Percentiles rank a stretch among this genome's conserved stretches.
Evolutionary conservation across 1,140 invertebrate species (phyloP).

Genomic region (Scaptomyza pallida): DNA sequence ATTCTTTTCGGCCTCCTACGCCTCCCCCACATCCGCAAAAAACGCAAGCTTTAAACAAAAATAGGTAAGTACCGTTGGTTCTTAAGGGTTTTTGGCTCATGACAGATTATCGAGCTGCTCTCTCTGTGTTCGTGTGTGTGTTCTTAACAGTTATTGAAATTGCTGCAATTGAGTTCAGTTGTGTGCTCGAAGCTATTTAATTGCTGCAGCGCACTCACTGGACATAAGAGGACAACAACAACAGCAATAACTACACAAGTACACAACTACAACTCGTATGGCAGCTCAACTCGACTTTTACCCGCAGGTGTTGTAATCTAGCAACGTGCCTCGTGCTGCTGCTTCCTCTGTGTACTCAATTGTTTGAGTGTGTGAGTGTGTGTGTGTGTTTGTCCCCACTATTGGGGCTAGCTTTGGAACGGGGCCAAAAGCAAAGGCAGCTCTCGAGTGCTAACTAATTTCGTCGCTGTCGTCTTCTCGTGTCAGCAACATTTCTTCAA

Average conservation of each 20-base stretch:
- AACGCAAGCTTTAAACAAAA: slow-evolving; percentile 30
- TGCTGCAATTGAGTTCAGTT: slow-evolving; percentile 69
- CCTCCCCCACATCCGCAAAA: no score
- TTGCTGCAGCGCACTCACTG: slow-evolving; percentile 47
- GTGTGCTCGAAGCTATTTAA: slow-evolving; percentile 75
- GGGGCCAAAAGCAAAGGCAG: slow-evolving; percentile 55
- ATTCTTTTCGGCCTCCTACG: slow-evolving; percentile 15
- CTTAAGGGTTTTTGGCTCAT: slow-evolving; percentile 12
- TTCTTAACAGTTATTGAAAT: slow-evolving; percentile 78
- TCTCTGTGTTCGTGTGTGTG: slow-evolving; percentile 51
- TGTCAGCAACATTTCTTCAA: slow-evolving; percentile 50
- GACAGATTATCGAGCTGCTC: slow-evolving; percentile 55
- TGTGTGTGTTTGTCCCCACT: slow-evolving; percentile 3
- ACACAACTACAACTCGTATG: no score
- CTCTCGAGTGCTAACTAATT: slow-evolving; percentile 79
- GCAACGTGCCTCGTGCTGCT: slow-evolving; percentile 32
- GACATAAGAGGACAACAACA: slow-evolving; percentile 6
- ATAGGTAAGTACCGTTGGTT: slow-evolving; percentile 55
- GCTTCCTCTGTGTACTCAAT: slow-evolving; percentile 28
- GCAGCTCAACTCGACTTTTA: slow-evolving; percentile 34
- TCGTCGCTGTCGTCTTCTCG: slow-evolving; percentile 63
- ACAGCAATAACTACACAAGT: background rate
- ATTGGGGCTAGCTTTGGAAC: slow-evolving; percentile 42
- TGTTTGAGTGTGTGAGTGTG: background rate
- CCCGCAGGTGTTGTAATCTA: slow-evolving; percentile 80